phyloP scores from a whole-genome alignment of 2,888 invertebrate species.

The Pinctada fucata region DNA sequence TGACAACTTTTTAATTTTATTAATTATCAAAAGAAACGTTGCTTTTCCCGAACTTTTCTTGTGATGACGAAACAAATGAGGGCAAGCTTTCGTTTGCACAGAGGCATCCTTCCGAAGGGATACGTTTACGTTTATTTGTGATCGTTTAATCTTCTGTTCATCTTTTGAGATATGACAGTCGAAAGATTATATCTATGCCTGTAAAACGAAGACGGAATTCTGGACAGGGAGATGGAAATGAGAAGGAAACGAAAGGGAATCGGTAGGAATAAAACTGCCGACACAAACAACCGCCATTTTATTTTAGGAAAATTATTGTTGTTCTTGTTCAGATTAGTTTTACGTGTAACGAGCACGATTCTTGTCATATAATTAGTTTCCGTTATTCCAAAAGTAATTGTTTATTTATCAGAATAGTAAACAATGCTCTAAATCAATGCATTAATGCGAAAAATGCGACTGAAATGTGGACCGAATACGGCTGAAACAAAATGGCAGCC shows the following conservation, averaged over 20 bases:
- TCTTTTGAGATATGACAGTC: too few relatives aligned
- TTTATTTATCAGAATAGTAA: too few relatives aligned
- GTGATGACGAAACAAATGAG: background rate
- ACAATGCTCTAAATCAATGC: too few relatives aligned
- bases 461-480: too few relatives aligned
- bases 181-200: conserved; percentile 55
- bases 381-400: too few relatives aligned
- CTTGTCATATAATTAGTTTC: background rate
- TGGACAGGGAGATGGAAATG: conserved; percentile 59
- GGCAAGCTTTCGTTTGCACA: too few relatives aligned
- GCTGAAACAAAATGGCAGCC: conserved; percentile 45
- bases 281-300: conserved; percentile 58
- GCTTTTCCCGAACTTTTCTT: background rate
- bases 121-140: too few relatives aligned
- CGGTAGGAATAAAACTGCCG: conserved; percentile 38
- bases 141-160: too few relatives aligned
- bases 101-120: too few relatives aligned
- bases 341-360: background rate
- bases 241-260: conserved; percentile 52
- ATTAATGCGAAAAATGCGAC: too few relatives aligned
- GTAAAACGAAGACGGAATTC: conserved; percentile 63
- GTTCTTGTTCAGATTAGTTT: background rate
- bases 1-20: background rate
- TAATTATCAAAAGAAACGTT: background rate
- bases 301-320: conserved; percentile 26